Conservation (phyloP, 37 sponge, comb jelly and placozoan species). For the Amphimedon queenslandica region DNA sequence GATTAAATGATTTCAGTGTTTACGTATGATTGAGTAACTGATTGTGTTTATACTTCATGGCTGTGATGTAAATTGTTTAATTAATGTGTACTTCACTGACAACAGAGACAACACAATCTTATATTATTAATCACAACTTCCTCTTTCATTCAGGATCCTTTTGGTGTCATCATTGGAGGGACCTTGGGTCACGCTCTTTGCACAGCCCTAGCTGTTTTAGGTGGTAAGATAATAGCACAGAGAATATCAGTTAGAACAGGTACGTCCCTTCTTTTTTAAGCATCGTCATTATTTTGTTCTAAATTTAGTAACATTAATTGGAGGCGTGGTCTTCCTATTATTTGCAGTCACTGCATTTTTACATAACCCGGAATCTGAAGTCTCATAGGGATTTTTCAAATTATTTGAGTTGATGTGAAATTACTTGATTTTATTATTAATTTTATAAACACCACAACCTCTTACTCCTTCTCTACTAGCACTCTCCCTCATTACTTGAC, state of each 20-base stretch:
- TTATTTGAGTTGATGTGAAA: too few relatives aligned
- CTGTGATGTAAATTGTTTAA: too few relatives aligned
- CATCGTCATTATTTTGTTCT: neutral
- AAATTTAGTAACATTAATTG: conserved; percentile 89
- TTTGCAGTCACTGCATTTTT: conserved; percentile 86
- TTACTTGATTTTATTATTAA: too few relatives aligned
- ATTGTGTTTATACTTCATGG: too few relatives aligned
- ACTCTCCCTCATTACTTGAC: too few relatives aligned
- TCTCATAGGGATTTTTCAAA: too few relatives aligned
- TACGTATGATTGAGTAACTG: too few relatives aligned
- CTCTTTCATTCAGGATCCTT: conserved; percentile 61
- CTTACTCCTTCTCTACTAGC: too few relatives aligned
- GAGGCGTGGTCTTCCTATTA: conserved; percentile 92
- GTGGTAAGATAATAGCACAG: conserved; percentile 95
- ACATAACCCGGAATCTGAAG: conserved; percentile 50
- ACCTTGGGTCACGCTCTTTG: conserved; percentile 92
- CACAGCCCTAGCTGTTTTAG: conserved; percentile 92
- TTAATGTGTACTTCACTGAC: too few relatives aligned
- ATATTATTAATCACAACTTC: neutral
- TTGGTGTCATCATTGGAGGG: conserved; percentile 91
- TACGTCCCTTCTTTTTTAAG: conserved; percentile 2
- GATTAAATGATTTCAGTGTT: too few relatives aligned
- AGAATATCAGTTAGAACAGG: conserved; percentile 93
- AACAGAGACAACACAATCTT: too few relatives aligned
- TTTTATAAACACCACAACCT: too few relatives aligned